Evolutionary conservation across 2,113 vertebrate genomes (phyloP).

Genomic region (Hypanus sabinus): DNA sequence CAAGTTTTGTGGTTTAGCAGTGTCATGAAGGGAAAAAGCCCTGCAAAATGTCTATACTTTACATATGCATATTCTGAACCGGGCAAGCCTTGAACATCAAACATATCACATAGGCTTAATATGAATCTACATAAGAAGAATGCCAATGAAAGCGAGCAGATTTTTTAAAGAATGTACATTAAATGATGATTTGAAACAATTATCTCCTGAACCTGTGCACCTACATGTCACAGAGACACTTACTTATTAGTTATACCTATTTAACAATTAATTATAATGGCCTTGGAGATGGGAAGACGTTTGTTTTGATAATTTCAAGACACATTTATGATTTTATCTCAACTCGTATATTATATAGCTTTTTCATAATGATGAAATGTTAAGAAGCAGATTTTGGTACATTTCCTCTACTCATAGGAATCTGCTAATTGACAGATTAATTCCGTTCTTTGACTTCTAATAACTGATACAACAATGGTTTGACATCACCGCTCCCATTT

Average conservation of each 20-base stretch:
- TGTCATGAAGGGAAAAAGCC: not conserved
- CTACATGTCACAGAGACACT: not conserved
- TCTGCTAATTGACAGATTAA: not conserved
- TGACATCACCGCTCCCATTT: too few relatives aligned
- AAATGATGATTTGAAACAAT: not conserved
- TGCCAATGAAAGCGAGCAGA: not conserved
- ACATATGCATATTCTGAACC: not conserved
- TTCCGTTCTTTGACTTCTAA: too few relatives aligned
- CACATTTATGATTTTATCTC: too few relatives aligned
- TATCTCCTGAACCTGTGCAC: not conserved
- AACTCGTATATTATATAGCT: too few relatives aligned
- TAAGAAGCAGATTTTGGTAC: not conserved
- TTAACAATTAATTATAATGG: too few relatives aligned
- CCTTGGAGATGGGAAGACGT: too few relatives aligned
- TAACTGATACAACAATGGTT: too few relatives aligned
- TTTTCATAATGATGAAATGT: not conserved
- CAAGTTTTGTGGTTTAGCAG: conserved; percentile 29
- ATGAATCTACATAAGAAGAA: not conserved
- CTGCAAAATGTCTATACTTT: not conserved
- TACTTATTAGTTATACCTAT: not conserved
- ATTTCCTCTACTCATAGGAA: not conserved
- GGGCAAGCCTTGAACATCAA: not conserved
- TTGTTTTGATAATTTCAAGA: too few relatives aligned
- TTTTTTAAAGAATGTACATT: not conserved
- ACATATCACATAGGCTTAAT: not conserved